These are phyloP conservation scores for Drosophila hamatofila DNA, from an alignment of 2,888 invertebrate species.

Conservation along the genomic window DNA sequence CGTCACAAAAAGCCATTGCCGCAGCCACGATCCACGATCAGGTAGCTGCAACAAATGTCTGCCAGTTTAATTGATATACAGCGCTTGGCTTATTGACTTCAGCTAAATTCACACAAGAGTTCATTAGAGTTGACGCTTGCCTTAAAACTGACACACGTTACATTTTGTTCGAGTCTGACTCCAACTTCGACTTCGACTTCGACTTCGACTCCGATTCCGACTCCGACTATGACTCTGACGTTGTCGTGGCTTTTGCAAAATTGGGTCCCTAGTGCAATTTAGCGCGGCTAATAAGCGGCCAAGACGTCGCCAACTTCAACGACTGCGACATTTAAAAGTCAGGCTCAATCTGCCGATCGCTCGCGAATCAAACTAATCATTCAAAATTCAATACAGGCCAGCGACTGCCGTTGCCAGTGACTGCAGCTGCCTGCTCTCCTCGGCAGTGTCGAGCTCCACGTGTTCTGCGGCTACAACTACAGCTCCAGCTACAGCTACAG, in stretches of 20 bases:
- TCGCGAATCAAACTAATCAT: conserved; percentile 82
- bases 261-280: conserved; percentile 82
- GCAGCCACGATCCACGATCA: conserved; percentile 37
- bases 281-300: conserved; percentile 81
- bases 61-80: conserved; percentile 81
- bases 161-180: conserved; percentile 63
- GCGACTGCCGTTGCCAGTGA: conserved; percentile 42
- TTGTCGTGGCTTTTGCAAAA: conserved; percentile 74
- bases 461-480: conserved; percentile 14
- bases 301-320: conserved; percentile 70
- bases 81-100: conserved; percentile 76
- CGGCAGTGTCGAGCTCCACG: conserved; percentile 6
- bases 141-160: conserved; percentile 82
- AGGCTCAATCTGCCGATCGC: conserved; percentile 80
- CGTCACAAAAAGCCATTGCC: conserved; percentile 49
- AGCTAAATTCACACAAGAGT: conserved; percentile 82
- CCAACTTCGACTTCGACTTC: conserved; percentile 15
- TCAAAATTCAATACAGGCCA: conserved; percentile 79
- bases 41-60: conserved; percentile 53
- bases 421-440: conserved; percentile 16
- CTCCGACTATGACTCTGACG: conserved; percentile 44
- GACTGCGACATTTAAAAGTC: conserved; percentile 79
- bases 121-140: conserved; percentile 82
- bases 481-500: conserved; percentile 32
- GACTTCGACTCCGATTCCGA: conserved; percentile 26